A percentile compares a stretch with the other conserved stretches of the same genome.
phyloP scores from a whole-genome alignment of 1,140 invertebrate species.

The Zeugodacus cucurbitae region DNA sequence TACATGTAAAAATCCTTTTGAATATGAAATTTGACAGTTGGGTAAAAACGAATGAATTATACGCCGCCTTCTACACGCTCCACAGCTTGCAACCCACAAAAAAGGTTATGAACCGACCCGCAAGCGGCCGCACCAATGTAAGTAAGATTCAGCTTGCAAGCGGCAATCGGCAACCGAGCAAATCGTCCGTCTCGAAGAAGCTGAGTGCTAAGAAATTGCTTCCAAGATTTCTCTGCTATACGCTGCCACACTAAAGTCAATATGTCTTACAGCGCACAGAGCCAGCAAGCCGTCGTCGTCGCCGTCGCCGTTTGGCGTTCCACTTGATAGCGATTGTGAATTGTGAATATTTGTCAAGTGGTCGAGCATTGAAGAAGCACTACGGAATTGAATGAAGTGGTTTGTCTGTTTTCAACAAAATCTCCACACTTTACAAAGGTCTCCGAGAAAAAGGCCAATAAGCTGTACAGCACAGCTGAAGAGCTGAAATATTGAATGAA shows the following conservation, averaged over 20 bases:
- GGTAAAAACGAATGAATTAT: slow-evolving; percentile 31
- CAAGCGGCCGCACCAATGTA: background rate
- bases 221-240: background rate
- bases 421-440: background rate
- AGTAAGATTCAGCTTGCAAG: background rate
- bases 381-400: slow-evolving; percentile 24
- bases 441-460: background rate
- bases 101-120: background rate
- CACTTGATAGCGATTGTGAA: background rate
- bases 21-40: slow-evolving; percentile 38
- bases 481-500: background rate
- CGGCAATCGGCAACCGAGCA: background rate
- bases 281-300: background rate
- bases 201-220: background rate
- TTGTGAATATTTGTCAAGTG: slow-evolving; percentile 36
- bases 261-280: background rate
- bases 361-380: background rate
- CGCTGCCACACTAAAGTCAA: background rate
- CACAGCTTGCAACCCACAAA: background rate
- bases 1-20: slow-evolving; percentile 33
- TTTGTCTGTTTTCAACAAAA: slow-evolving; percentile 33
- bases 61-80: background rate
- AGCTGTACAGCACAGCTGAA: background rate
- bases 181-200: background rate
- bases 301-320: background rate